Conservation (phyloP, 2,888 invertebrate species). For the Pandemis cinnamomeana region DNA sequence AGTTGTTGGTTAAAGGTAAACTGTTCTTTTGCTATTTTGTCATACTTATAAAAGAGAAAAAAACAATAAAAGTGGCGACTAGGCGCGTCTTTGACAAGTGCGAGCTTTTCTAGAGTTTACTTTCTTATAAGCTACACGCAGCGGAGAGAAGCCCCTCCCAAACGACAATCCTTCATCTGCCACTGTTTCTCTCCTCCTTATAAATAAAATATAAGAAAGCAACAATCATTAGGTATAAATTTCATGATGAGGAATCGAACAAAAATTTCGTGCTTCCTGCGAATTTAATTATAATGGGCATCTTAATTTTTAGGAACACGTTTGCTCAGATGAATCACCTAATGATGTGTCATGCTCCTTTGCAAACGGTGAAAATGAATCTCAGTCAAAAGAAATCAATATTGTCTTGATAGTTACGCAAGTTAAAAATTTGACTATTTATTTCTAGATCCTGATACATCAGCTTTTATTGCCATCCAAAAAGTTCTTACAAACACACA, state of each 20-base stretch:
- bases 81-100: too few species aligned
- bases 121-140: too few species aligned
- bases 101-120: too few species aligned
- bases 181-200: too few species aligned
- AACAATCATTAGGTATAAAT: neutral
- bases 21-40: too few species aligned
- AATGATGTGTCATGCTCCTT: neutral
- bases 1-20: constrained; percentile 75
- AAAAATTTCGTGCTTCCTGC: neutral
- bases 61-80: too few species aligned
- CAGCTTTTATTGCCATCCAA: constrained; percentile 65
- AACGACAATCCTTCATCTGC: too few species aligned
- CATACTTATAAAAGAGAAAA: too few species aligned
- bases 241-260: neutral
- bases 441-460: constrained; percentile 74
- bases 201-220: too few species aligned
- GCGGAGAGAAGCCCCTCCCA: too few species aligned
- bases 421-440: neutral
- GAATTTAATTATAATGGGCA: neutral
- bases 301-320: constrained; percentile 9
- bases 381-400: neutral
- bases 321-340: constrained; percentile 13
- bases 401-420: neutral
- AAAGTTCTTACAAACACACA: constrained; percentile 62
- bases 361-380: neutral